Evolutionary conservation across 1,140 invertebrate genomes (phyloP), one percentile per base, ranked within the genome.

Genomic region (Sesamia nonagrioides): DNA sequence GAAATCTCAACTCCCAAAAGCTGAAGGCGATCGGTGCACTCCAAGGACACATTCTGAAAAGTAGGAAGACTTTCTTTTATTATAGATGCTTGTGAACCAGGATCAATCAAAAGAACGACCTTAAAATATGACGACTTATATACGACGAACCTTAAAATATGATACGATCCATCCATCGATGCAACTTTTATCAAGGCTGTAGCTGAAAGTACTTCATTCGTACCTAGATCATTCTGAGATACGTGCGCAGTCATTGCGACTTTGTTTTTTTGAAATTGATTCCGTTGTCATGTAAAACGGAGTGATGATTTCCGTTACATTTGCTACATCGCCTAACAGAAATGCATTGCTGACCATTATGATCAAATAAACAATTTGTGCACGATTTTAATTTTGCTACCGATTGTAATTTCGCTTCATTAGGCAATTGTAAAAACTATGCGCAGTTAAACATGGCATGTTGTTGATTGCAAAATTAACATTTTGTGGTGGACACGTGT

Each of bases 31-130:
- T n/a, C n/a, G n/a, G n/a, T n/a, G n/a, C n/a, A n/a, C n/a, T n/a
- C n/a, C n/a, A n/a, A n/a, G n/a, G n/a, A n/a, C n/a, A n/a, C n/a
- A n/a, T n/a, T n/a, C n/a, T n/a, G n/a, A n/a, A n/a, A n/a, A n/a
- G n/a, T n/a, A n/a, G n/a, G n/a, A n/a, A n/a, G n/a, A n/a, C 45
- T 17, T 50, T 69, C 66, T 21, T n/a, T 50, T 6, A 69, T 69
- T 15, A 69, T 17, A 11, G 66, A 33, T 33, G 33, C 40, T 11
- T 69, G 66, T 2, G 42, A 69, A 7, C 66, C 42, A 8, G 42
- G 42, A 35, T 69, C 66, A 11, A 69, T 21, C n/a, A n/a, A n/a
- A 2, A 69, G 45, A 15, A 45, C 66, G n/a, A n/a, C 4, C 66
- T 11, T 8, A 69, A 5, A 3, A 45, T 52, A 2, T 52, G 17